A percentile compares a stretch with the other conserved stretches of the same genome.
Conservation (phyloP, 2,797 vertebrate genomes). For the Syndactyla subalaris region DNA sequence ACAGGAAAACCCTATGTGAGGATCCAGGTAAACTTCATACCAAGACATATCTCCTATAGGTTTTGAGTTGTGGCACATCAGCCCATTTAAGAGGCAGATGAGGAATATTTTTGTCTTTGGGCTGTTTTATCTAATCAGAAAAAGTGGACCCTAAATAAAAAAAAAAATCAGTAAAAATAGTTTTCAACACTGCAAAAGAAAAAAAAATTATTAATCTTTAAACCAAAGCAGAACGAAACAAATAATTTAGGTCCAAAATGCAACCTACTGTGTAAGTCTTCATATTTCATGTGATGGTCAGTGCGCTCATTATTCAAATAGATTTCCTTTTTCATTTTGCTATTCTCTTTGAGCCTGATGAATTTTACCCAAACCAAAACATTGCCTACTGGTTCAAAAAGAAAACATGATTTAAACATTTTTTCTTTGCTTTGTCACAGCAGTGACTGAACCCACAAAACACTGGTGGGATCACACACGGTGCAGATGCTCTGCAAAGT, state of each 20-base stretch:
- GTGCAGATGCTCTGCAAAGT: constrained; percentile 30
- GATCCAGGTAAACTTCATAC: neutral
- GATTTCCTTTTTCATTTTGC: neutral
- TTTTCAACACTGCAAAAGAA: neutral
- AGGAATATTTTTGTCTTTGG: neutral
- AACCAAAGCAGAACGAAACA: neutral
- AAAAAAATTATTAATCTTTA: neutral
- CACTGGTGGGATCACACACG: constrained; percentile 3
- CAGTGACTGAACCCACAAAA: constrained; percentile 27
- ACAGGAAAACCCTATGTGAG: neutral
- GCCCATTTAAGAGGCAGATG: neutral
- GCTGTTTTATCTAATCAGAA: neutral
- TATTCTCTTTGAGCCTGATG: neutral
- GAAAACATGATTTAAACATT: neutral
- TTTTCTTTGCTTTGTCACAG: constrained; percentile 14
- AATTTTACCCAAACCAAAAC: neutral
- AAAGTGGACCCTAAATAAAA: neutral
- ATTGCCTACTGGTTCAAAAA: neutral
- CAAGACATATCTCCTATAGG: rapidly evolving
- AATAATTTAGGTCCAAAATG: neutral
- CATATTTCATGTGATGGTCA: neutral
- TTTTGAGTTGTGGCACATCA: neutral
- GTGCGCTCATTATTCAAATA: neutral
- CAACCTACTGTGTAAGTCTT: neutral
- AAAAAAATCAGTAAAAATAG: neutral